Evolutionary conservation across 2,797 vertebrate genomes (phyloP), one percentile per base, ranked within the genome.

Genomic region (Acipenser transmontanus): DNA sequence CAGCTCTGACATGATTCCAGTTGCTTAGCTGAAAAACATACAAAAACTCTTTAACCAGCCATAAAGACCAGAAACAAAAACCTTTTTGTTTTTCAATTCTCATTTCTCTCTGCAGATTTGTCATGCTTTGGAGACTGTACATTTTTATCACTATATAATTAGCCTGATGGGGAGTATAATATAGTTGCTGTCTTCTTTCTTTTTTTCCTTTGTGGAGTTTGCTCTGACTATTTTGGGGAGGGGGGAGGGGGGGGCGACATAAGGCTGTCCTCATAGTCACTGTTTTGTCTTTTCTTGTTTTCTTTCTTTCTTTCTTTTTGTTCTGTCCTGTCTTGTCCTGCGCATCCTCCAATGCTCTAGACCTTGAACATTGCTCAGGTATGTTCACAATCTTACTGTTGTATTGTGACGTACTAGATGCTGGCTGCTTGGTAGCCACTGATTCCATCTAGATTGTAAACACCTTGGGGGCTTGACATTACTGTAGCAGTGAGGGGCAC

Each of bases 351-450:
- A 95, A 95, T 95, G 93, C 93, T 90, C 93, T 98, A 98, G 97
- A 99, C 97, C 95, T 94, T 99, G 97, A 98, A 99, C 95, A 98
- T 99, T 99, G 94, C 95, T 92, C 97, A 99, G 97, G 96, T 98
- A 99, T 98, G 97, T 99, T 93, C 91, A 93, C 91, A 92, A 93
- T 93, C 94, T 94, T 98, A 91, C 91, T 97, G 92, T 93, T 89
- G 94, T 98, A 92, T 92, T 93, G 92, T 93, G 93, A 96, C 94
- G 97, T 97, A 99, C 95, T 88, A 91, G 91, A 90, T 86, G 83
- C 90, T 89, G 91, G 92, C 91, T 84, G 87, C 89, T 92, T 92
- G 82, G 88, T 92, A 93, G 90, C 86, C 90, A 84, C 87, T 90
- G 84, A 91, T 86, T 86, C 82, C 84, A 89, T 85, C 84, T 89